A percentile compares a stretch with the other conserved stretches of the same genome.
Evolutionary conservation across 2,113 vertebrate species (phyloP).

Genomic region (Columbina picui): DNA sequence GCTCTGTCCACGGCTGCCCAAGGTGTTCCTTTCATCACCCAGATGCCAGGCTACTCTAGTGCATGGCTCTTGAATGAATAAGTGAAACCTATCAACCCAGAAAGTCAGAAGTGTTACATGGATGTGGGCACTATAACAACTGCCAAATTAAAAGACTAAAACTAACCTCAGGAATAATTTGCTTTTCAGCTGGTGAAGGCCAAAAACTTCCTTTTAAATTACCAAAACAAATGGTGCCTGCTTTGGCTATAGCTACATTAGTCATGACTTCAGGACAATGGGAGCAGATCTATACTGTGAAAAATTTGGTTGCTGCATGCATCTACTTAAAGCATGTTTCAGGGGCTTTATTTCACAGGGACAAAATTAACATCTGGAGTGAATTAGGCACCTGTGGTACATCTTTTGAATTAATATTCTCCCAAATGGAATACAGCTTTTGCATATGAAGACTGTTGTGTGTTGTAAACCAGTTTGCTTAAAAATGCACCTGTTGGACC

Average conservation of each 20-base stretch:
- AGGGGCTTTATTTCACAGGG: background rate
- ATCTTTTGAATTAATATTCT: background rate
- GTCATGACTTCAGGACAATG: background rate
- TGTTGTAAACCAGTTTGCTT: background rate
- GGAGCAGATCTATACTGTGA: background rate
- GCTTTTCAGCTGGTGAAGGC: background rate
- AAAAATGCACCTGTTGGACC: background rate
- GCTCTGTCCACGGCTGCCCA: background rate
- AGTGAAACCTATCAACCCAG: background rate
- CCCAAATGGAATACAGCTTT: background rate
- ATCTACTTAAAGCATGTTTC: background rate
- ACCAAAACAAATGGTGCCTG: background rate
- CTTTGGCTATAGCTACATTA: background rate
- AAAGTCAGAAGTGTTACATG: accelerated
- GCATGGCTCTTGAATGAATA: background rate
- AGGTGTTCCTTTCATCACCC: accelerated
- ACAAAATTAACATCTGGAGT: background rate
- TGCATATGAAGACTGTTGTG: background rate
- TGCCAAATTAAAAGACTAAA: background rate
- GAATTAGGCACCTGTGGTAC: background rate
- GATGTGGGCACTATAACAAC: background rate
- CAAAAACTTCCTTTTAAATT: background rate
- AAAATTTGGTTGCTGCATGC: background rate
- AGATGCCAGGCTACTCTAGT: background rate
- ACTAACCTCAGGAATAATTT: background rate